A percentile compares a stretch with the other conserved stretches of the same genome.
These are phyloP conservation scores for Chaetorhynchus papuensis DNA, from an alignment of 2,113 vertebrate species.

Conservation along the genomic window DNA sequence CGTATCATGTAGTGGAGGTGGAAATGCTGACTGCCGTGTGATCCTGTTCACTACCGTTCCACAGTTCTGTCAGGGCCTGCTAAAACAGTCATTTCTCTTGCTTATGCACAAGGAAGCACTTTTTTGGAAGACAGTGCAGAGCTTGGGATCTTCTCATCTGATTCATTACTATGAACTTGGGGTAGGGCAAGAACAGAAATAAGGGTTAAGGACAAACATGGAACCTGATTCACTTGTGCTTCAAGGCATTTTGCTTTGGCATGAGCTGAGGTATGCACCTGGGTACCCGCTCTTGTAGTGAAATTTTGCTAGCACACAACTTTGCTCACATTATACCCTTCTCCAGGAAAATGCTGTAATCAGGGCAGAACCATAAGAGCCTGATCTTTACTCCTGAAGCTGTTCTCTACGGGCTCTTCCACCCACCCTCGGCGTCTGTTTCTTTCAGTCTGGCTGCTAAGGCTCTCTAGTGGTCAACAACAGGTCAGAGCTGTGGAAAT, in stretches of 20 bases:
- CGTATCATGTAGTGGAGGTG: neutral
- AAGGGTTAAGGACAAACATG: neutral
- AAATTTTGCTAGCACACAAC: neutral
- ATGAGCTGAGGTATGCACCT: neutral
- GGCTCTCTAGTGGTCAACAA: neutral
- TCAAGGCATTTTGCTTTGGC: neutral
- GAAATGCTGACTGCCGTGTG: neutral
- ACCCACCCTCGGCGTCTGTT: fast-evolving
- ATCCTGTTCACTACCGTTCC: neutral
- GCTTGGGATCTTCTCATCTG: neutral
- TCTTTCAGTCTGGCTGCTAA: neutral
- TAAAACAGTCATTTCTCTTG: neutral
- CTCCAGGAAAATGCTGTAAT: neutral
- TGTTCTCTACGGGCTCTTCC: neutral
- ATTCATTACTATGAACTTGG: neutral
- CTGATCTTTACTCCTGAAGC: neutral
- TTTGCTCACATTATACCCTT: neutral
- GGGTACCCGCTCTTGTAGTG: neutral
- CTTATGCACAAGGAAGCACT: neutral
- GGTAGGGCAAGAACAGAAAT: neutral
- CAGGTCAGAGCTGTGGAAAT: neutral
- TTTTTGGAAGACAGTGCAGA: neutral
- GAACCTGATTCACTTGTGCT: neutral
- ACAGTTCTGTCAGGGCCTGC: neutral
- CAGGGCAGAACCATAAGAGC: neutral